Conservation (phyloP, 2,113 vertebrate species). For the Corynorhinus townsendii region DNA sequence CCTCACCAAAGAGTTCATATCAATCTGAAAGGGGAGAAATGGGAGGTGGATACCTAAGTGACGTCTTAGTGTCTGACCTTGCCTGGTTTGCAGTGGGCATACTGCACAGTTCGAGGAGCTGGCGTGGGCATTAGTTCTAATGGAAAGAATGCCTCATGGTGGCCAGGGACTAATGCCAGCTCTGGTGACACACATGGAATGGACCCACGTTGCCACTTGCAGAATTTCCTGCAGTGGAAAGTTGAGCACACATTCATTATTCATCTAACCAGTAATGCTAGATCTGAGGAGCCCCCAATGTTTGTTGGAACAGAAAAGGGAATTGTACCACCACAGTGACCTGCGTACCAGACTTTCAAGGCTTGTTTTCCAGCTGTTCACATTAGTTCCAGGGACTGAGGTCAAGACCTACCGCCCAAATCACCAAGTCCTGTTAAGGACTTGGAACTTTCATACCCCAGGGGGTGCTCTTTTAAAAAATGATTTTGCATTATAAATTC, state of each 20-base stretch:
- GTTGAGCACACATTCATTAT: conserved; percentile 45
- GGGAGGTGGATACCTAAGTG: neutral
- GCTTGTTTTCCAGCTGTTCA: neutral
- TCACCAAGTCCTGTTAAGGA: neutral
- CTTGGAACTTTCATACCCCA: neutral
- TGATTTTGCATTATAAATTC: neutral
- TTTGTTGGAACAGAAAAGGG: neutral
- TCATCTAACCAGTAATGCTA: neutral
- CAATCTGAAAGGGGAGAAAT: neutral
- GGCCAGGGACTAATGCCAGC: neutral
- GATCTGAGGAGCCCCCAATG: neutral
- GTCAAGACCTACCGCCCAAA: neutral
- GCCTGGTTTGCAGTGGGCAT: neutral
- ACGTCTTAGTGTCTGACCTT: neutral
- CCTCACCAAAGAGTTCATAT: neutral
- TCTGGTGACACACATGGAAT: conserved; percentile 45
- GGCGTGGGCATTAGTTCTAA: neutral
- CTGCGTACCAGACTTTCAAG: neutral
- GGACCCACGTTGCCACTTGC: conserved; percentile 39
- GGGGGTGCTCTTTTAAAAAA: neutral
- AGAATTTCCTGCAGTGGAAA: conserved; percentile 53
- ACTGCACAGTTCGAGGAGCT: neutral
- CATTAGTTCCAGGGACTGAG: neutral
- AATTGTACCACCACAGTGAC: neutral
- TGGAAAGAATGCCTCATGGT: conserved; percentile 25